These are phyloP conservation scores for Ceyx erithaca DNA, from an alignment of 2,797 vertebrate species.

Conservation along the genomic window DNA sequence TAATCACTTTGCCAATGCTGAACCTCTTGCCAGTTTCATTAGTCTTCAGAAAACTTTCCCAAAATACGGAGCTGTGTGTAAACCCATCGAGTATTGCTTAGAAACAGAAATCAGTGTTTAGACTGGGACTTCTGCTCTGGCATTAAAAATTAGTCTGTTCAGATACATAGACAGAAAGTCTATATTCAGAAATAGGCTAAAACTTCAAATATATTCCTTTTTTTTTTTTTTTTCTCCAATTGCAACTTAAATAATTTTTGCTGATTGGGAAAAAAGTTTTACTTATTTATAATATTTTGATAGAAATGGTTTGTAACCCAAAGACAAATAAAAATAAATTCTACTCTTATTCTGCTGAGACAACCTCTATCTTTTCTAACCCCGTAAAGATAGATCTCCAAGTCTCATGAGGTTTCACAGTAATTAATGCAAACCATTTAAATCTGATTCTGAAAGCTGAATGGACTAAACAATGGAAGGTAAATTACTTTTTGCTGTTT, in stretches of 20 bases:
- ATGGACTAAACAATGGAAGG: conserved; percentile 72
- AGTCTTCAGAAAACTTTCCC: conserved; percentile 32
- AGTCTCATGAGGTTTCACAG: conserved; percentile 53
- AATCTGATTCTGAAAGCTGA: conserved; percentile 71
- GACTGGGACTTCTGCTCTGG: background rate
- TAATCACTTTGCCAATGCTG: conserved; percentile 25
- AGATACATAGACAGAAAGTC: background rate
- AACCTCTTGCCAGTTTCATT: conserved; percentile 42
- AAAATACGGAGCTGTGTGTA: conserved; percentile 22
- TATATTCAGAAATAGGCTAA: background rate
- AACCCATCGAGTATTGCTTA: background rate
- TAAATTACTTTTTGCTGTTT: conserved; percentile 70
- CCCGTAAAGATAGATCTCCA: conserved; percentile 23
- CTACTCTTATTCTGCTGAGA: conserved; percentile 28
- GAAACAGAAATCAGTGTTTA: background rate
- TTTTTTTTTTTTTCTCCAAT: background rate
- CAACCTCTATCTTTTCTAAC: conserved; percentile 35
- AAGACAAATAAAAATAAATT: background rate
- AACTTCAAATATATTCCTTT: background rate
- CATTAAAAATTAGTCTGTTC: background rate
- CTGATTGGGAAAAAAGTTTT: background rate
- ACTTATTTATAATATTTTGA: background rate
- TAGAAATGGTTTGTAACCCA: background rate
- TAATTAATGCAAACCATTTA: conserved; percentile 74
- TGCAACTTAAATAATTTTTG: background rate